Percentiles rank a stretch among this genome's conserved stretches.
Conservation (phyloP, 1,140 invertebrate species). For the Heliconius eleuchia region DNA sequence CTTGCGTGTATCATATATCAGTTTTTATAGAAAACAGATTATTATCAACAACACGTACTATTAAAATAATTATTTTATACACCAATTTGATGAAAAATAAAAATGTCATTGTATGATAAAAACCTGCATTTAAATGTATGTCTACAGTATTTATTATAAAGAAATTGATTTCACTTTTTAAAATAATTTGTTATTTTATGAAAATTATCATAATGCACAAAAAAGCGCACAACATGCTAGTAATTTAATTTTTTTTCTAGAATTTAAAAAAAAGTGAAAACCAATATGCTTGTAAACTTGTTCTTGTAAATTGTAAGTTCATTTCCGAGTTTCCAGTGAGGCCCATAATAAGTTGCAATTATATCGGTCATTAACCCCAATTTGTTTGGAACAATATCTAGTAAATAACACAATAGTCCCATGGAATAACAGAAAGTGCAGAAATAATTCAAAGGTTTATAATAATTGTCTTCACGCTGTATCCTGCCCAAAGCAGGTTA, state of each 20-base stretch:
- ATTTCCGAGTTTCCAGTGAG: neutral
- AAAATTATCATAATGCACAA: neutral
- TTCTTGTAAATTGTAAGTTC: neutral
- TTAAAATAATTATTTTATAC: constrained; percentile 7
- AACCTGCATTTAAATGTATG: neutral
- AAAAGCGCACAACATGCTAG: no score
- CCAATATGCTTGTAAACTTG: neutral
- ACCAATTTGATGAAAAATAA: neutral
- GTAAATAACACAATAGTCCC: neutral
- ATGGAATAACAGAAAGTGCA: neutral
- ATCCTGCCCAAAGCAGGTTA: no score
- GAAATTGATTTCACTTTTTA: no score
- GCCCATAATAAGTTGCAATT: neutral
- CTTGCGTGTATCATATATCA: neutral
- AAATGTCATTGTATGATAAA: neutral
- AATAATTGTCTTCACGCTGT: no score
- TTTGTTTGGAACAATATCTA: neutral
- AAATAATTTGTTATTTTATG: no score
- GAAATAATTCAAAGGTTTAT: neutral
- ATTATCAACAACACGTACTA: neutral
- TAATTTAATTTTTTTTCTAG: no score
- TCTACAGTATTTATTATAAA: neutral
- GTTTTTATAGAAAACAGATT: constrained; percentile 5
- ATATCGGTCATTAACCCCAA: neutral
- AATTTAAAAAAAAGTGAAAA: no score